Conservation (phyloP, 2,797 vertebrate species). For the Diglossa cyanea region DNA sequence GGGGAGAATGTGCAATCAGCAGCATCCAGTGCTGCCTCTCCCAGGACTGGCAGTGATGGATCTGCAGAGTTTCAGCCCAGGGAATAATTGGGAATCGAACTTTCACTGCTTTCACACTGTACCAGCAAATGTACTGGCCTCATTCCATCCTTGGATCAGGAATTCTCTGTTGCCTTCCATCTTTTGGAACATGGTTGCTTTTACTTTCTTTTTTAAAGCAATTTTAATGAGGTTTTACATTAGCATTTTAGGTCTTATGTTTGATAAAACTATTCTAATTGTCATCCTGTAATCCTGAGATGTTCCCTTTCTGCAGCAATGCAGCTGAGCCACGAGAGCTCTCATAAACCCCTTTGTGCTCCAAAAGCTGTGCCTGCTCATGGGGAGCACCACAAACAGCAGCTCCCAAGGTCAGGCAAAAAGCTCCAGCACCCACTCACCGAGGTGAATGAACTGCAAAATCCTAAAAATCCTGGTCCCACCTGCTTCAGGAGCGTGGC, state of each 20-base stretch:
- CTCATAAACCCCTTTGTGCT: background rate
- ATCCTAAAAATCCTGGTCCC: background rate
- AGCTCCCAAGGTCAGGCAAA: background rate
- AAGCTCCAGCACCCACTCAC: background rate
- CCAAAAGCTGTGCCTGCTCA: background rate
- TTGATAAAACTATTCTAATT: background rate
- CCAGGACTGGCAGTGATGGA: background rate
- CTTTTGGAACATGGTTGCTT: fast-evolving
- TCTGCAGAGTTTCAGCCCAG: background rate
- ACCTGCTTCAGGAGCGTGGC: background rate
- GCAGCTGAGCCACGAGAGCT: background rate
- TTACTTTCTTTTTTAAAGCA: background rate
- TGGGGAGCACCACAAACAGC: fast-evolving
- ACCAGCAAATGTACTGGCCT: background rate
- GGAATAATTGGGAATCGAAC: background rate
- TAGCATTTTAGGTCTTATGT: background rate
- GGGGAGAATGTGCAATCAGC: background rate
- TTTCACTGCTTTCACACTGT: background rate
- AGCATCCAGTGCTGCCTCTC: background rate
- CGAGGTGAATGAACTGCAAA: background rate
- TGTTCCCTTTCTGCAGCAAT: background rate
- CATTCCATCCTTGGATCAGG: background rate
- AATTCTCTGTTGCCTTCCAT: background rate
- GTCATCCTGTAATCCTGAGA: background rate
- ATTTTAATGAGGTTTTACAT: background rate